Conservation (phyloP, 2,113 vertebrate genomes). For the Indicator indicator region DNA sequence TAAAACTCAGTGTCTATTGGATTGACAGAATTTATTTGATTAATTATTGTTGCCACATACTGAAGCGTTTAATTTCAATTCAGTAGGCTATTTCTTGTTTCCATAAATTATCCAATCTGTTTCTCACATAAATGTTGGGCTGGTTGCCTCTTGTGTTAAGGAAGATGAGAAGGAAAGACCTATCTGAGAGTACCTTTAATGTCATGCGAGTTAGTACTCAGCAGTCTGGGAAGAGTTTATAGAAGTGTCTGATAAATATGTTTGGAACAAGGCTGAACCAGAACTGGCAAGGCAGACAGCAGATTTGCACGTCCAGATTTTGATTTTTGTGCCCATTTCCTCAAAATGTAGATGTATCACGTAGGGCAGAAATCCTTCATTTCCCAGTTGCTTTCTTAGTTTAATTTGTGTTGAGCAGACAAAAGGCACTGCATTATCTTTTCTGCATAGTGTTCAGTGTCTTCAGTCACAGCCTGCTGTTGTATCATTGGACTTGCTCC, state of each 20-base stretch:
- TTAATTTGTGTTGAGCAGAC: neutral
- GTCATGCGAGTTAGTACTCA: constrained; percentile 63
- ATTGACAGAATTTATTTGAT: constrained; percentile 71
- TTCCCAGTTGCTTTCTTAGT: neutral
- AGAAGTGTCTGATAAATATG: constrained; percentile 62
- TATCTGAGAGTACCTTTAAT: constrained; percentile 60
- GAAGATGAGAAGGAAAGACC: constrained; percentile 49
- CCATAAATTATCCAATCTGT: constrained; percentile 69
- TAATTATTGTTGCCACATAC: constrained; percentile 57
- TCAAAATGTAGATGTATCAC: constrained; percentile 13
- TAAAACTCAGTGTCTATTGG: constrained; percentile 56
- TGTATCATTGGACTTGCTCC: neutral
- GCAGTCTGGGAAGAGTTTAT: constrained; percentile 53
- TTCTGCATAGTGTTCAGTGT: neutral
- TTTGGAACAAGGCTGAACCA: constrained; percentile 67
- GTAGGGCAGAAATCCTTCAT: constrained; percentile 2
- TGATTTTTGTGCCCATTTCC: neutral
- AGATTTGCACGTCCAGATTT: neutral
- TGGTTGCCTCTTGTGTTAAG: constrained; percentile 36
- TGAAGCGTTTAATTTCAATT: constrained; percentile 66
- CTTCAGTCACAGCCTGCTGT: neutral
- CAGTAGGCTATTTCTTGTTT: constrained; percentile 57
- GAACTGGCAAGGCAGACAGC: constrained; percentile 6
- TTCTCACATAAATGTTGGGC: constrained; percentile 27
- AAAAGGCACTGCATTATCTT: neutral